phyloP scores from a whole-genome alignment of 2,113 vertebrate species.

The Herpetotheres cachinnans region DNA sequence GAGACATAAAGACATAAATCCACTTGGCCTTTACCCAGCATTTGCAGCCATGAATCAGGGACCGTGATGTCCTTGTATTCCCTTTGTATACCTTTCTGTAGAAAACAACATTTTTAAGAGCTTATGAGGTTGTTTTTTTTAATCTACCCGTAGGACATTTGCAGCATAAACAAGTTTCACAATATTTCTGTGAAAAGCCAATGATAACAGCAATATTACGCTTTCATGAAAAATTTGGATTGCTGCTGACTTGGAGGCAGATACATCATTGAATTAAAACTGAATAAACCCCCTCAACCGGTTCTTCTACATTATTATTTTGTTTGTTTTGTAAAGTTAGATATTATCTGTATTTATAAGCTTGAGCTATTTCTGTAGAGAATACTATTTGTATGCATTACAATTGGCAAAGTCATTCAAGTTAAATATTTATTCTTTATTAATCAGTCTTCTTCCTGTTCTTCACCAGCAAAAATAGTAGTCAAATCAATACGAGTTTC shows the following conservation, averaged over 20 bases:
- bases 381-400: neutral
- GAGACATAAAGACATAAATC: neutral
- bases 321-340: slow-evolving; percentile 19
- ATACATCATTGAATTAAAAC: neutral
- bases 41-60: neutral
- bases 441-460: neutral
- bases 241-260: neutral
- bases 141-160: neutral
- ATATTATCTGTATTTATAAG: neutral
- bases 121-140: neutral
- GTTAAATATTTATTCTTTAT: slow-evolving; percentile 13
- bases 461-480: neutral
- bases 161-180: neutral
- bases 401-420: neutral
- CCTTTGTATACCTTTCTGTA: neutral
- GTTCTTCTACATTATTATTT: neutral
- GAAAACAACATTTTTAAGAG: neutral
- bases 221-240: neutral
- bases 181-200: neutral
- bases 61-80: neutral
- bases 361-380: neutral
- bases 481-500: neutral
- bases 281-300: neutral
- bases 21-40: neutral
- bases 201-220: neutral